Evolutionary conservation across 2,113 vertebrate genomes (phyloP), one percentile per base, ranked within the genome.

Genomic region (Leptobrachium ailaonicum): DNA sequence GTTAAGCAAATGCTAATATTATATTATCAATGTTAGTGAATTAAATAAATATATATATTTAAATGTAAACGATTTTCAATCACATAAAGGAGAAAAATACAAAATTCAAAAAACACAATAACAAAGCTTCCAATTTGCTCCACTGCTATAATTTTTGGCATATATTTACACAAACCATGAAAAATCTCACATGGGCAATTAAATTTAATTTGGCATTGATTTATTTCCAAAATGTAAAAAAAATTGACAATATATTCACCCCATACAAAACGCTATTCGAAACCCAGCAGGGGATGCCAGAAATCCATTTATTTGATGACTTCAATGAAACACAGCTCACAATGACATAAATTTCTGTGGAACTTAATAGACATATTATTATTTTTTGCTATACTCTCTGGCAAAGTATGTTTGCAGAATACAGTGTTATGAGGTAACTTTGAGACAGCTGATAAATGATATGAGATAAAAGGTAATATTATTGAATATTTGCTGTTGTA

Each of bases 361-460:
- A 71, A 71, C 62, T 71, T 73, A 74, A 85, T 86, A 83, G 82
- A 7, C 3, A 75, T 75, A 66, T 2, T 1, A 1, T 79, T 82
- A 81, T 71, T 66, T 0, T 60, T 11, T 13, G 60, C 76, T 79
- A 74, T 0, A 2, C 77, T 42, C 7, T 64, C 2, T 0, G 62
- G 68, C 66, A 83, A 85, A 83, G 83, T 0, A 0, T 73, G 83
- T 12, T 0, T 72, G 74, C 42, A 1, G 75, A 68, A 83, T 75
- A 85, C 82, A 87, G 86, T 77, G 84, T 86, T 85, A 0, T 67
- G 73, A 79, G 0, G 0, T 70, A 4, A 32, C 20, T 32, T 32
- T 32, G 20, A 32, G 20, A 32, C 20, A 32, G 20, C 20, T 32
- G 20, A 32, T 32, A 32, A 32, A 32, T 32, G 20, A 32, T 32